These are phyloP conservation scores for Mustela nigripes DNA, from an alignment of 2,113 vertebrate species.

Conservation along the genomic window DNA sequence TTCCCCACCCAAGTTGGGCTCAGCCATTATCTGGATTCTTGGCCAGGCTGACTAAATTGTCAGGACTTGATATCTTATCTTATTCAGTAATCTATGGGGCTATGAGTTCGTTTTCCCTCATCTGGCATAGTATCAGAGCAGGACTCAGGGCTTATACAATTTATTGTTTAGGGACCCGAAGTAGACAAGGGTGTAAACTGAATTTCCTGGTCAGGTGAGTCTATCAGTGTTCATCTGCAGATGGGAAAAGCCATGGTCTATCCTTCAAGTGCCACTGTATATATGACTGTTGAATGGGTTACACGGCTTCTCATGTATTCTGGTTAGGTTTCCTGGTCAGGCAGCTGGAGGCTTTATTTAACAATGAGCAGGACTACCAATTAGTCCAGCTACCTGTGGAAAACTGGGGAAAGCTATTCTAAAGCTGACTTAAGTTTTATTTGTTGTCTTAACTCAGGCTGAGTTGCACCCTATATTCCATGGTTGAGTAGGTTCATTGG, in stretches of 20 bases:
- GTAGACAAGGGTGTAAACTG: too few species aligned
- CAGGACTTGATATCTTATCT: not conserved
- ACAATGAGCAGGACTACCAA: not conserved
- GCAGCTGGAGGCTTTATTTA: not conserved
- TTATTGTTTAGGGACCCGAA: not conserved
- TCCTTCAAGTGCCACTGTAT: not conserved
- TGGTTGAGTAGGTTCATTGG: not conserved
- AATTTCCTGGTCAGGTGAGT: not conserved
- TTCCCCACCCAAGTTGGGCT: not conserved
- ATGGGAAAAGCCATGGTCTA: not conserved
- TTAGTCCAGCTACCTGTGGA: not conserved
- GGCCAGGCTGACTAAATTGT: not conserved
- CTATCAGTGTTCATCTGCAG: not conserved
- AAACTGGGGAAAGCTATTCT: not conserved
- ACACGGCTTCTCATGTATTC: not conserved
- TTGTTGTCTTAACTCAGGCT: not conserved
- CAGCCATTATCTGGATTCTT: not conserved
- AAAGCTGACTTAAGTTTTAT: not conserved
- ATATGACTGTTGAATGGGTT: not conserved
- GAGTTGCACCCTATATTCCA: not conserved
- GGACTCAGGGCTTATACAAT: too few species aligned
- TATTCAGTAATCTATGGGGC: not conserved
- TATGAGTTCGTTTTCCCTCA: not conserved
- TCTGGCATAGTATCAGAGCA: not conserved
- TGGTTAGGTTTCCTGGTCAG: not conserved